Evolutionary conservation across 2,888 invertebrate genomes (phyloP), one percentile per base, ranked within the genome.

Genomic region (Agrenia bidenticulata): DNA sequence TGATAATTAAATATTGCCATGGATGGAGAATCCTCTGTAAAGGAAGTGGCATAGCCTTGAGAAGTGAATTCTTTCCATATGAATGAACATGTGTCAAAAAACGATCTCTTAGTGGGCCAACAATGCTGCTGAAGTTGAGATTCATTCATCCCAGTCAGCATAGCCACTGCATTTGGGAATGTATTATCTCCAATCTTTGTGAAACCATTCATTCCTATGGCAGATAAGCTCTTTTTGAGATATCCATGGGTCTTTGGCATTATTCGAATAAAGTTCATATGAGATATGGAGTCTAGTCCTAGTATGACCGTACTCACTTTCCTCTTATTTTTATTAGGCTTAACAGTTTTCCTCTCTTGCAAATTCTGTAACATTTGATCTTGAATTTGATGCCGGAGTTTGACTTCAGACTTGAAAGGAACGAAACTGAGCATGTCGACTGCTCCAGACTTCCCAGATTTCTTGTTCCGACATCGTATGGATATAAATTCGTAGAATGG

Each of bases 171-270:
- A 79, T 96, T 96, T 0, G 93, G 92, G 79, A 90, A 94, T 0
- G 95, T 95, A 79, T 95, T 32, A 62, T 50, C 63, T 2, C 88
- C 96, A 5, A 96, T 89, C 84, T 95, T 96, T 79, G 90, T 94
- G 80, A 92, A 94, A 5, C 95, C 95, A 73, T 88, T 80, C 78
- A 96, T 83, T 78, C 93, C 92, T 57, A 90, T 84, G 45, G 88
- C 88, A 15, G 84, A 84, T 67, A 89, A 81, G 57, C 78, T 71
- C 17, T 85, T 80, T 65, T 84, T 82, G 59, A 92, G 81, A 74
- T 83, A 85, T 1, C 82, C 78, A n/a, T 85, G 81, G 0, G 90
- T 54, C 56, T 65, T 50, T 15, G 61, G 61, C 61, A 65, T 56
- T 1, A 37, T 49, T 53, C 94, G 85, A 70, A 89, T 85, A 75